phyloP scores from a whole-genome alignment of 2,113 vertebrate species.

The Melanotaenia duboulayi region DNA sequence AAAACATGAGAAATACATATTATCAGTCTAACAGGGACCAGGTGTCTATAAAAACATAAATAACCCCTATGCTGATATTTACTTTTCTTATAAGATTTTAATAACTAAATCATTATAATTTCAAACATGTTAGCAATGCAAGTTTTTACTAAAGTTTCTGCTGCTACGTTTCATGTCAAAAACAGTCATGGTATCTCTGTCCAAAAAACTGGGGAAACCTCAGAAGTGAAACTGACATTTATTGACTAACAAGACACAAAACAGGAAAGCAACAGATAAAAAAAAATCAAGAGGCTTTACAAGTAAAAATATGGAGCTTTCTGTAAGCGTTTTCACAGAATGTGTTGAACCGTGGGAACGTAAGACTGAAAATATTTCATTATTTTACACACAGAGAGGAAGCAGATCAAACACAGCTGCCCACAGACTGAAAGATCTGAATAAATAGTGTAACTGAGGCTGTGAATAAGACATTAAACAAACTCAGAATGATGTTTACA shows the following conservation, averaged over 20 bases:
- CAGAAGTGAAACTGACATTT: not conserved
- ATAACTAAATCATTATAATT: no score
- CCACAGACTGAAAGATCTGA: conserved; percentile 29
- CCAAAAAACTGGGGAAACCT: no score
- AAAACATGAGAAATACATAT: no score
- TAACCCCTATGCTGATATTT: no score
- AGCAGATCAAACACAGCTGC: not conserved
- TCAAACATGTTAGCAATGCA: no score
- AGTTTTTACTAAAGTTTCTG: no score
- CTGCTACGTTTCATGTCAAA: no score
- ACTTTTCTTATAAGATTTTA: no score
- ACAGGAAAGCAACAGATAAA: not conserved
- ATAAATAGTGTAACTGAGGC: conserved; percentile 33
- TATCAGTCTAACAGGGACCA: no score
- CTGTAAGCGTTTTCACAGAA: not conserved
- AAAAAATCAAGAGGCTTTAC: not conserved
- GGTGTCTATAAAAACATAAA: no score
- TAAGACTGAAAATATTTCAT: conserved; percentile 14
- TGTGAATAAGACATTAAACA: conserved; percentile 26
- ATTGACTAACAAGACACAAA: conserved; percentile 20
- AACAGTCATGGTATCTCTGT: no score
- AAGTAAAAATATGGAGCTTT: not conserved
- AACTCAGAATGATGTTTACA: not conserved
- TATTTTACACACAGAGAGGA: not conserved
- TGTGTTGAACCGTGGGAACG: not conserved